These are phyloP conservation scores for Phthorimaea operculella DNA, from an alignment of 1,140 invertebrate species.

Conservation along the genomic window DNA sequence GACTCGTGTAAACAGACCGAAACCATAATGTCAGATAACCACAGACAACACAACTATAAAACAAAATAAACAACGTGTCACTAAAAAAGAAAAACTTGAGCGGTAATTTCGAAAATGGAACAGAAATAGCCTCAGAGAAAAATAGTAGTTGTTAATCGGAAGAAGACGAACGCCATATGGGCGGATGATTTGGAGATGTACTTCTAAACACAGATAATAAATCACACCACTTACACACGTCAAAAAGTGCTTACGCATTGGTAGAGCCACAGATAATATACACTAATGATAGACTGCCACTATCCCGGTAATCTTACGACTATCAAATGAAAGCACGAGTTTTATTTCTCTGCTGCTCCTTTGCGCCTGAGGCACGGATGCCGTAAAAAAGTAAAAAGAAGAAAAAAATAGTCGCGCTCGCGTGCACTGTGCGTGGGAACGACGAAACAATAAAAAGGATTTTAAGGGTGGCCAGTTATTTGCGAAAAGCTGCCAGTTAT, in stretches of 20 bases:
- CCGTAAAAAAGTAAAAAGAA: slow-evolving; percentile 24
- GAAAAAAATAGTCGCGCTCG: slow-evolving; percentile 26
- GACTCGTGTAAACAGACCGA: background rate
- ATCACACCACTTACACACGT: slow-evolving; percentile 45
- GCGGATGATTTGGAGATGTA: slow-evolving; percentile 25
- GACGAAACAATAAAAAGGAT: slow-evolving; percentile 36
- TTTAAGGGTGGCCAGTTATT: slow-evolving; percentile 38
- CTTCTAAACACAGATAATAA: slow-evolving; percentile 34
- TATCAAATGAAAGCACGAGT: slow-evolving; percentile 43
- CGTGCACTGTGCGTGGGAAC: slow-evolving; percentile 55
- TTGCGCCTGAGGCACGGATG: slow-evolving; percentile 51
- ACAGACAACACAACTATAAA: background rate
- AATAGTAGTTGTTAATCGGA: slow-evolving; percentile 18
- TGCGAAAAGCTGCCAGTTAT: slow-evolving; percentile 25
- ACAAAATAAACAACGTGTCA: slow-evolving; percentile 1
- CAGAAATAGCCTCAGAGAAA: slow-evolving; percentile 16
- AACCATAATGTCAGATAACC: background rate
- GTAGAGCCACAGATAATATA: slow-evolving; percentile 44
- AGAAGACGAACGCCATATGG: slow-evolving; percentile 22
- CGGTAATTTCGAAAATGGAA: slow-evolving; percentile 10
- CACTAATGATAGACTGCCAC: slow-evolving; percentile 44
- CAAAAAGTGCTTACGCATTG: slow-evolving; percentile 45
- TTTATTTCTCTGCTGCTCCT: slow-evolving; percentile 37
- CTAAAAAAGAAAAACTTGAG: background rate
- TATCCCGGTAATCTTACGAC: slow-evolving; percentile 43